These are phyloP conservation scores for Sparus aurata DNA, from an alignment of 2,797 vertebrate genomes.

Conservation along the genomic window DNA sequence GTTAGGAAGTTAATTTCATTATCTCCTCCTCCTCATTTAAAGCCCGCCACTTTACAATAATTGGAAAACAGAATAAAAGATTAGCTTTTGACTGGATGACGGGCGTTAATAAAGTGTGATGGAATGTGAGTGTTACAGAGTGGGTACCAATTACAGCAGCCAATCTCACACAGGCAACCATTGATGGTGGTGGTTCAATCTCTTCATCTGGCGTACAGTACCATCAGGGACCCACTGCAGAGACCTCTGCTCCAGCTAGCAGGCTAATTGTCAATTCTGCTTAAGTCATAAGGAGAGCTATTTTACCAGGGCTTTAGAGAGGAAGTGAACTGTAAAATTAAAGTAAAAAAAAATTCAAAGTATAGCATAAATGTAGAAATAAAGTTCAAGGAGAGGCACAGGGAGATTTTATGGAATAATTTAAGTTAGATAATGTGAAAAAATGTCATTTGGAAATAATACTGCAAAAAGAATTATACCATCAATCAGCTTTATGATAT, in stretches of 20 bases:
- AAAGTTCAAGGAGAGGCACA: conserved; percentile 56
- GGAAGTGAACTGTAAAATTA: conserved; percentile 62
- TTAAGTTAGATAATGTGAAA: conserved; percentile 37
- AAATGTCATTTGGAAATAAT: conserved; percentile 42
- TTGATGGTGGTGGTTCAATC: conserved; percentile 79
- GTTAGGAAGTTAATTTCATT: conserved; percentile 97
- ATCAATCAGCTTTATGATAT: conserved; percentile 49
- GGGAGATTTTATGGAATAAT: conserved; percentile 51
- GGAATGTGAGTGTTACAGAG: conserved; percentile 82
- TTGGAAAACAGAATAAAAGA: conserved; percentile 92
- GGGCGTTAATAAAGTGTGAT: conserved; percentile 90
- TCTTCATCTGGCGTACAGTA: conserved; percentile 76
- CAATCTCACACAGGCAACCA: conserved; percentile 73
- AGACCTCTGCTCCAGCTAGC: conserved; percentile 79
- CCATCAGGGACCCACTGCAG: conserved; percentile 79
- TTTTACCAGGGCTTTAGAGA: conserved; percentile 71
- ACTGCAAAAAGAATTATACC: conserved; percentile 22
- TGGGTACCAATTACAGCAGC: conserved; percentile 84
- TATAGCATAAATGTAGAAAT: conserved; percentile 56
- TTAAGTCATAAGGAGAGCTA: conserved; percentile 78
- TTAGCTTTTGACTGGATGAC: conserved; percentile 89
- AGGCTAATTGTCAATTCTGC: conserved; percentile 81
- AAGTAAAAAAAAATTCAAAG: conserved; percentile 52
- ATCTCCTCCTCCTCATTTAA: conserved; percentile 94
- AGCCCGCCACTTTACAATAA: conserved; percentile 91